phyloP scores from a whole-genome alignment of 2,797 vertebrate genomes.

The Periophthalmus magnuspinnatus region DNA sequence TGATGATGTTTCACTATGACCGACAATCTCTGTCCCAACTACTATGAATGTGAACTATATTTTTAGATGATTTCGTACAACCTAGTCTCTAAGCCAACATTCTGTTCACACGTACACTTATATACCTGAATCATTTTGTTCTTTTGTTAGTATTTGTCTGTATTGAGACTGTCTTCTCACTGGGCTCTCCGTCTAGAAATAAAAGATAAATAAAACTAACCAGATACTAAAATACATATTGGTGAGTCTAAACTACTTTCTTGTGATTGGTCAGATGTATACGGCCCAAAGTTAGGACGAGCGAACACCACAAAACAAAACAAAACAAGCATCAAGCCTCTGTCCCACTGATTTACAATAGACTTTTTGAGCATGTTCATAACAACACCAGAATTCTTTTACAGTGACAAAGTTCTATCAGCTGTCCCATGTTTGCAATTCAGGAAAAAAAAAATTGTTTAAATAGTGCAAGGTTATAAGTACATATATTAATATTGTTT shows the following conservation, averaged over 20 bases:
- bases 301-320: background rate
- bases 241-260: background rate
- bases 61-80: no score
- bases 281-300: background rate
- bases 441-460: conserved; percentile 59
- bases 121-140: no score
- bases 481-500: conserved; percentile 78
- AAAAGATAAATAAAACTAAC: no score
- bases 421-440: conserved; percentile 54
- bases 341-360: conserved; percentile 51
- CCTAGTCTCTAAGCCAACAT: no score
- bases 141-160: no score
- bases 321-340: conserved; percentile 51
- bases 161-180: no score
- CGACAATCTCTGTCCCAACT: no score
- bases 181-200: no score
- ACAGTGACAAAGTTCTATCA: conserved; percentile 47
- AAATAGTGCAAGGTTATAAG: conserved; percentile 78
- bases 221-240: no score
- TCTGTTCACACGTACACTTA: no score
- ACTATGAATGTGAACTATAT: no score
- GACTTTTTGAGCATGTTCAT: conserved; percentile 47
- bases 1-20: no score
- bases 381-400: conserved; percentile 57
- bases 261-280: background rate